Conservation (phyloP, 2,113 vertebrate species). For the Monopterus albus region DNA sequence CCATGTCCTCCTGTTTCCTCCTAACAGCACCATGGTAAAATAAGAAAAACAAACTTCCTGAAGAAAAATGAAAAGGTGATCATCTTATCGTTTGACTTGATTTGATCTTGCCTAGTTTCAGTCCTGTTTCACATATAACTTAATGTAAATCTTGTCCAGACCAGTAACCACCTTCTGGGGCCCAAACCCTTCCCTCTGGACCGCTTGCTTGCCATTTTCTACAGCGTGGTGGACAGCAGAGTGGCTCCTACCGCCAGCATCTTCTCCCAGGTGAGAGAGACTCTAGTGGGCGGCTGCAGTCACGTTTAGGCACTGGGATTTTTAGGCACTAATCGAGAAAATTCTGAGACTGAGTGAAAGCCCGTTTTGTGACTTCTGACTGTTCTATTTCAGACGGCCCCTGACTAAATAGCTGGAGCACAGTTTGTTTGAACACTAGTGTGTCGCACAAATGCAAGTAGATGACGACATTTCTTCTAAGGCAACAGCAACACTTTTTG, state of each 20-base stretch:
- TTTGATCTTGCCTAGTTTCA: not conserved
- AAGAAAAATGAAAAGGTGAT: constrained; percentile 97
- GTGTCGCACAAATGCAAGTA: too few species aligned
- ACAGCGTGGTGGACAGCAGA: constrained; percentile 95
- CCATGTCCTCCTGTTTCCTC: constrained; percentile 47
- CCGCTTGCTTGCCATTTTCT: constrained; percentile 93
- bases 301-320: not conserved
- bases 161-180: constrained; percentile 96
- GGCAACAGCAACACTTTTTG: too few species aligned
- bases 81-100: too few species aligned
- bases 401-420: too few species aligned
- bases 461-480: too few species aligned
- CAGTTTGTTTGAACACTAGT: too few species aligned
- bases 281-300: not conserved
- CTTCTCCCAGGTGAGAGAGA: constrained; percentile 82
- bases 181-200: constrained; percentile 97
- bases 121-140: not conserved
- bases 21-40: constrained; percentile 94
- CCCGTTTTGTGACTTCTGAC: too few species aligned
- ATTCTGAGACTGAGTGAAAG: too few species aligned
- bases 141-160: constrained; percentile 77
- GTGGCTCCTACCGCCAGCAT: constrained; percentile 94
- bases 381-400: too few species aligned
- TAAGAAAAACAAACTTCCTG: constrained; percentile 91
- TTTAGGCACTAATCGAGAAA: too few species aligned